Percentiles rank a stretch among this genome's conserved stretches.
Conservation (phyloP, 2,797 vertebrate genomes). For the Muscicapa striata region DNA sequence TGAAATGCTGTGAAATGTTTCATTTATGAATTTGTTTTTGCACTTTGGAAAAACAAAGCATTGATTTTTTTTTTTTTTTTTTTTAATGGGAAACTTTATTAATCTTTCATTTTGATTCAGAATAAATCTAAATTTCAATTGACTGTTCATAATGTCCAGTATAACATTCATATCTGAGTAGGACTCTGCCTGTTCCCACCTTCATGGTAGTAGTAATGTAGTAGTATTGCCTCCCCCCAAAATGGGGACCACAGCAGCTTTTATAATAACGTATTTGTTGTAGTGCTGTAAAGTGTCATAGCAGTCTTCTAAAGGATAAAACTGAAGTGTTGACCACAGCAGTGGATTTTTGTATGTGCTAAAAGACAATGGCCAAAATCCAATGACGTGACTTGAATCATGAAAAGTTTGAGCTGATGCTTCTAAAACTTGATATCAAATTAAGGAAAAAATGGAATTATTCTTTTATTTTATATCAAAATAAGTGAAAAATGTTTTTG, state of each 20-base stretch:
- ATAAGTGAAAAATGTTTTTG: not conserved
- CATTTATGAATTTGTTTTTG: not conserved
- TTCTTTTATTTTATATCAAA: not conserved
- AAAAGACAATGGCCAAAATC: not conserved
- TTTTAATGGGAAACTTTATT: not conserved
- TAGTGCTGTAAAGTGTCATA: not conserved
- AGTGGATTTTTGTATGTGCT: not conserved
- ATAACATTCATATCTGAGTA: not conserved
- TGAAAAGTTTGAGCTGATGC: not conserved
- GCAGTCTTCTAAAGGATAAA: not conserved
- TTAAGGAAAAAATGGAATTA: not conserved
- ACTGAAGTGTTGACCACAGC: not conserved
- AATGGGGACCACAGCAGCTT: not conserved
- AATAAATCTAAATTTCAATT: conserved; percentile 21
- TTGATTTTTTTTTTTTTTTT: not conserved
- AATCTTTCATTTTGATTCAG: not conserved
- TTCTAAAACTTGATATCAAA: not conserved
- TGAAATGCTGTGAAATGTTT: conserved; percentile 28
- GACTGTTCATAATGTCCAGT: not conserved
- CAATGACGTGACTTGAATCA: rapidly evolving
- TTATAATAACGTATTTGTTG: not conserved
- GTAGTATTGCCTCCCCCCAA: not conserved
- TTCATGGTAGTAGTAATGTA: not conserved
- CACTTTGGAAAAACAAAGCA: not conserved
- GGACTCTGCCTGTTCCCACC: not conserved